Percentiles rank a stretch among this genome's conserved stretches.
phyloP scores from a whole-genome alignment of 2,888 invertebrate genomes.

The Clistopyga incitator region DNA sequence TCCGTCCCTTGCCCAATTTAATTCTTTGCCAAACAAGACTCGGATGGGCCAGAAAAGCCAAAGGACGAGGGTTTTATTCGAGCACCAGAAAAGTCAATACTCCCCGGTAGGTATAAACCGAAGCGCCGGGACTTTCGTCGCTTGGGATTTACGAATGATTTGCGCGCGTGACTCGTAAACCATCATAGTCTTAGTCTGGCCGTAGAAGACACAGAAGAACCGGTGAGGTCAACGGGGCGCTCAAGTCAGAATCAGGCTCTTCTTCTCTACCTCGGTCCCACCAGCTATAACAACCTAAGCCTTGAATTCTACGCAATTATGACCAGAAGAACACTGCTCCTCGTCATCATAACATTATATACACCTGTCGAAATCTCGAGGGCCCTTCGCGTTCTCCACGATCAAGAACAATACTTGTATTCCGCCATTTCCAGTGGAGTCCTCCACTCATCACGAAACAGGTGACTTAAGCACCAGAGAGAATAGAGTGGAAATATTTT shows the following conservation, averaged over 20 bases:
- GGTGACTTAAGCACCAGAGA: neutral
- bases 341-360: conserved; percentile 6
- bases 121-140: conserved; percentile 29
- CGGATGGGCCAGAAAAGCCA: conserved; percentile 6
- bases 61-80: conserved; percentile 41
- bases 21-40: conserved; percentile 64
- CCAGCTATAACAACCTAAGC: neutral
- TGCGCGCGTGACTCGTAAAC: conserved; percentile 43
- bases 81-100: conserved; percentile 61
- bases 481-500: too few species aligned
- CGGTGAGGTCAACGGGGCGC: conserved; percentile 15
- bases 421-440: conserved; percentile 72
- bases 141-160: conserved; percentile 37
- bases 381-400: conserved; percentile 41
- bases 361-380: conserved; percentile 55
- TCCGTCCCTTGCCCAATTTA: conserved; percentile 52
- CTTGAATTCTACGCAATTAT: conserved; percentile 17
- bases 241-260: neutral
- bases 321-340: neutral
- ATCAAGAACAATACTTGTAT: conserved; percentile 70
- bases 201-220: neutral
- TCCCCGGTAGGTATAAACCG: neutral
- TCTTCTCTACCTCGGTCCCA: neutral
- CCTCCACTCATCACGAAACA: conserved; percentile 40
- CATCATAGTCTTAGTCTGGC: conserved; percentile 4